Percentiles rank a stretch among this genome's conserved stretches.
Evolutionary conservation across 1,140 invertebrate genomes (phyloP).

Genomic region (Homalodisca vitripennis): DNA sequence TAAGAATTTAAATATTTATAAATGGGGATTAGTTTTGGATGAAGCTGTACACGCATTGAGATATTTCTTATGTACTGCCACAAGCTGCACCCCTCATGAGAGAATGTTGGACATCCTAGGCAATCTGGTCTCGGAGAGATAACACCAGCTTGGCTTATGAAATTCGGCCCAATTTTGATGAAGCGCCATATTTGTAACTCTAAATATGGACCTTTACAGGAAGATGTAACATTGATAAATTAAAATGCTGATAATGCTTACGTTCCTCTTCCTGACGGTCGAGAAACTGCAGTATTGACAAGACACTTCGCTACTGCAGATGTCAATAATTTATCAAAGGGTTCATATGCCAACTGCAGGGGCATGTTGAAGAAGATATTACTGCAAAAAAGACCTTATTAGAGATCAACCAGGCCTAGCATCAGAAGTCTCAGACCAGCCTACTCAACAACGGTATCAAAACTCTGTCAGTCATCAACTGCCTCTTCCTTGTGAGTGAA

Average conservation of each 20-base stretch:
- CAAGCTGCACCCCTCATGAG: constrained; percentile 1
- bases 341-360: too few relatives aligned
- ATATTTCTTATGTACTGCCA: constrained; percentile 22
- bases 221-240: neutral
- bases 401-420: too few relatives aligned
- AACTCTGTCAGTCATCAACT: too few relatives aligned
- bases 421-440: too few relatives aligned
- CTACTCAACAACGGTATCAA: too few relatives aligned
- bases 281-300: too few relatives aligned
- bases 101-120: constrained; percentile 3
- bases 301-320: too few relatives aligned
- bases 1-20: neutral
- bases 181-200: neutral
- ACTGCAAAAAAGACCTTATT: too few relatives aligned
- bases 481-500: too few relatives aligned
- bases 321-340: too few relatives aligned
- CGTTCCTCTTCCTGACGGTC: too few relatives aligned
- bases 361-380: too few relatives aligned
- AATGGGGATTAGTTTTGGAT: constrained; percentile 20
- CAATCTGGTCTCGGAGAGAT: neutral
- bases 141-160: neutral
- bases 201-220: neutral
- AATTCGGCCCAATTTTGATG: neutral
- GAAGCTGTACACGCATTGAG: neutral
- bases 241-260: neutral